A percentile compares a stretch with the other conserved stretches of the same genome.
These are phyloP conservation scores for Phymorhynchus buccinoides DNA, from an alignment of 1,140 invertebrate genomes.

Conservation along the genomic window DNA sequence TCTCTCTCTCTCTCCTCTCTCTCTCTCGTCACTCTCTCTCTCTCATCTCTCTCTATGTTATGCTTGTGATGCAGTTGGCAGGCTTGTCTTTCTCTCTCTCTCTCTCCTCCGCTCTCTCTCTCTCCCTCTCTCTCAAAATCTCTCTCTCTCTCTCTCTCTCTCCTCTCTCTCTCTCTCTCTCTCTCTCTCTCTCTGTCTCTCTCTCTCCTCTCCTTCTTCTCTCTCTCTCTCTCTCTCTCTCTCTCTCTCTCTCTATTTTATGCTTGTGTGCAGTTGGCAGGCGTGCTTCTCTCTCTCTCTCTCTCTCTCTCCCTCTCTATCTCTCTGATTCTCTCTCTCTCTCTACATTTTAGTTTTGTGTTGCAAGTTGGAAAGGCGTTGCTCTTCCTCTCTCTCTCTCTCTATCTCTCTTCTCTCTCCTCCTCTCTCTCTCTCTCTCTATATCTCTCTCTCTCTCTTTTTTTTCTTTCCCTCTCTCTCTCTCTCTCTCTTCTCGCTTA, in stretches of 20 bases:
- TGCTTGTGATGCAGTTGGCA: too few species aligned
- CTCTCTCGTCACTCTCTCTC: too few species aligned
- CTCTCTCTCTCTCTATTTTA: too few species aligned
- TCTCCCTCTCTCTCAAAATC: neutral
- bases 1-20: too few species aligned
- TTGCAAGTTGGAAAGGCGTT: too few species aligned
- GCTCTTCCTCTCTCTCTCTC: constrained; percentile 9
- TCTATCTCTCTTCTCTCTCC: too few species aligned
- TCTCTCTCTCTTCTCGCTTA: too few species aligned
- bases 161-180: neutral
- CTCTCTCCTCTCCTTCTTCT: constrained; percentile 4
- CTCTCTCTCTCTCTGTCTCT: neutral
- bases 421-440: constrained; percentile 9
- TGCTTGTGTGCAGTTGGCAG: too few species aligned
- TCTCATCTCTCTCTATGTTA: too few species aligned
- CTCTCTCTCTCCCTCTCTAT: too few species aligned
- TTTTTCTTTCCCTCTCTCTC: neutral
- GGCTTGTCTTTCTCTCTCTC: constrained; percentile 19
- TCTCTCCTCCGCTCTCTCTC: constrained; percentile 1
- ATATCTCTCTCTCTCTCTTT: constrained; percentile 4
- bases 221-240: neutral
- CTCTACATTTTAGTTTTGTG: too few species aligned
- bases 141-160: neutral
- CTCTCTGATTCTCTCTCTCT: too few species aligned
- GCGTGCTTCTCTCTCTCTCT: neutral